A percentile compares a stretch with the other conserved stretches of the same genome.
phyloP scores from a whole-genome alignment of 2,888 invertebrate genomes.

The Hirtodrosophila trivittata region DNA sequence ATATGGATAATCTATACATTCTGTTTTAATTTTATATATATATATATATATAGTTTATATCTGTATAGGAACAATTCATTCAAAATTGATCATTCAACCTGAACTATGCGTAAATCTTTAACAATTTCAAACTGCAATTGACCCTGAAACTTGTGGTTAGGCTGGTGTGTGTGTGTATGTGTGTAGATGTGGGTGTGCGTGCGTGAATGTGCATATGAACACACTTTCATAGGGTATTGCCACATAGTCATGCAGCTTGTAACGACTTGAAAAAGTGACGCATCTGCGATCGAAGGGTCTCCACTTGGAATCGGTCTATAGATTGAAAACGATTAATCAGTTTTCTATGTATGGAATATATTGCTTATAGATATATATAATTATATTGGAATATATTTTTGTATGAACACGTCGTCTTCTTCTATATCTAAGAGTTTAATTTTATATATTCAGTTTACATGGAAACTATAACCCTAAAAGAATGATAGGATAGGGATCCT shows the following conservation, averaged over 20 bases:
- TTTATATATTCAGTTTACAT: too few relatives aligned
- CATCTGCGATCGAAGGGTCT: too few relatives aligned
- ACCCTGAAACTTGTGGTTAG: slow-evolving; percentile 49
- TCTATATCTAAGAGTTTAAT: too few relatives aligned
- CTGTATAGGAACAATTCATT: not conserved
- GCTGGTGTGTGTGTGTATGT: slow-evolving; percentile 5
- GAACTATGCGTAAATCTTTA: slow-evolving; percentile 24
- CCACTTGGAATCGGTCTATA: too few relatives aligned
- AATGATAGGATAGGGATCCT: too few relatives aligned
- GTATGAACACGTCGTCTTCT: too few relatives aligned
- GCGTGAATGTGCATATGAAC: slow-evolving; percentile 8
- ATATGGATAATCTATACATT: too few relatives aligned
- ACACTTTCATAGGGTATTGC: slow-evolving; percentile 3
- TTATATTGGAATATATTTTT: too few relatives aligned
- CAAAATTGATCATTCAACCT: slow-evolving; percentile 6
- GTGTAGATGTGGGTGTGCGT: slow-evolving; percentile 10
- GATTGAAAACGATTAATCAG: too few relatives aligned
- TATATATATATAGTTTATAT: not conserved
- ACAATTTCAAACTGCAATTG: slow-evolving; percentile 36
- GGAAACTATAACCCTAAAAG: too few relatives aligned
- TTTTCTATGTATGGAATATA: too few relatives aligned
- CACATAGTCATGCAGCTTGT: not conserved
- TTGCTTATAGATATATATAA: too few relatives aligned
- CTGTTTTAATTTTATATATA: not conserved
- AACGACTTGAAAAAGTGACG: not conserved